phyloP scores from a whole-genome alignment of 2,797 vertebrate genomes.

The Hirundo rustica region DNA sequence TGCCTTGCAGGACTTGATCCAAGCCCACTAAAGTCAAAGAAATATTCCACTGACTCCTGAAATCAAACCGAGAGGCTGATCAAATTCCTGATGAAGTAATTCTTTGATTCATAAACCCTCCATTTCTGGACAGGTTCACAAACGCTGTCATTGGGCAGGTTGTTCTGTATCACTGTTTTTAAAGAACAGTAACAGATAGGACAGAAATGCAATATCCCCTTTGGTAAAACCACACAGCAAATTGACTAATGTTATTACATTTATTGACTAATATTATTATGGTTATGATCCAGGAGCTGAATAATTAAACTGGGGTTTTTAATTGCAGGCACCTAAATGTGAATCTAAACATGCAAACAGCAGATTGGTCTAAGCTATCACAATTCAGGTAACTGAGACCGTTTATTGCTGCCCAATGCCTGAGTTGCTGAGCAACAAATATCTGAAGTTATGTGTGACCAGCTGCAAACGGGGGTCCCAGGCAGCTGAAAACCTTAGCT shows the following conservation, averaged over 20 bases:
- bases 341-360: not conserved
- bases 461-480: not conserved
- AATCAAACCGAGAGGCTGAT: not conserved
- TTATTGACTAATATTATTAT: not conserved
- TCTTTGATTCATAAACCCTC: not conserved
- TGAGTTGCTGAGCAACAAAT: not conserved
- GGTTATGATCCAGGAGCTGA: not conserved
- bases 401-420: not conserved
- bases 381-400: not conserved
- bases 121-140: not conserved
- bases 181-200: not conserved
- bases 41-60: not conserved
- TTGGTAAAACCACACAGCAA: not conserved
- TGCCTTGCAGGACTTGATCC: not conserved
- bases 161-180: not conserved
- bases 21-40: not conserved
- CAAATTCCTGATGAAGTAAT: not conserved
- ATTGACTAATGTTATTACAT: not conserved
- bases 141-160: not conserved
- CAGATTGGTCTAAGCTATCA: not conserved
- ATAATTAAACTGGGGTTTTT: not conserved
- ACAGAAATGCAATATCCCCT: not conserved
- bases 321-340: not conserved
- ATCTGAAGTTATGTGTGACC: not conserved
- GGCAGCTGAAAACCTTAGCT: not conserved